Conservation (phyloP, 2,113 vertebrate species). For the Nerophis ophidion region DNA sequence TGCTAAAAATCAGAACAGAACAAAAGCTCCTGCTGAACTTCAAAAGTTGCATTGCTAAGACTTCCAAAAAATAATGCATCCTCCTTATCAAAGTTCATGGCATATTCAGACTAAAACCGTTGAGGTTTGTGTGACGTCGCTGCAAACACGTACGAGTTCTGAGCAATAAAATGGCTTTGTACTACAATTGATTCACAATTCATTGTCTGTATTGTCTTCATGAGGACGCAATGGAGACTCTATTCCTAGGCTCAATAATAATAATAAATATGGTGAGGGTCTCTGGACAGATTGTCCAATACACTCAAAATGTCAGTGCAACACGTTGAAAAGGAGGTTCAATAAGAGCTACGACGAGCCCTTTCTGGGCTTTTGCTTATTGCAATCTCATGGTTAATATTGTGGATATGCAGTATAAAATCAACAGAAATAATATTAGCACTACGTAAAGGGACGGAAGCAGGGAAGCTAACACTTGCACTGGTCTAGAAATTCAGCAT, state of each 20-base stretch:
- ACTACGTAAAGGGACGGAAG: conserved; percentile 35
- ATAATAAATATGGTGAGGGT: conserved; percentile 64
- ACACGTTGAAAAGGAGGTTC: conserved; percentile 48
- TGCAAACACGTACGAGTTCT: conserved; percentile 1
- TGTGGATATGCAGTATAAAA: conserved; percentile 59
- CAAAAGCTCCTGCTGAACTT: conserved; percentile 45
- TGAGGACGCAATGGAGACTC: conserved; percentile 44
- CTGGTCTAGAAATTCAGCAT: conserved; percentile 57
- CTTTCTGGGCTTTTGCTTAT: conserved; percentile 65
- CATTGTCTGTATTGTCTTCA: conserved; percentile 42
- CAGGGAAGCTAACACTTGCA: conserved; percentile 54
- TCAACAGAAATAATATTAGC: conserved; percentile 12
- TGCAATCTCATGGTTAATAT: conserved; percentile 65
- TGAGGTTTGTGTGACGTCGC: conserved; percentile 16
- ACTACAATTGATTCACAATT: conserved; percentile 55
- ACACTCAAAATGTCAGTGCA: conserved; percentile 67
- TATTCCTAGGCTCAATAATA: conserved; percentile 61
- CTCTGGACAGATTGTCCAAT: conserved; percentile 65
- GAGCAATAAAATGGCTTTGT: conserved; percentile 42
- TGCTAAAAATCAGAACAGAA: conserved; percentile 47
- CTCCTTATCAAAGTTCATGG: conserved; percentile 38
- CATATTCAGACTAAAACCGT: conserved; percentile 32
- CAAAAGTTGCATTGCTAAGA: conserved; percentile 50
- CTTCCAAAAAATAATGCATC: conserved; percentile 30
- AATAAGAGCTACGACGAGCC: conserved; percentile 62